Conservation (phyloP, 2,113 vertebrate genomes). For the Maccullochella peelii region DNA sequence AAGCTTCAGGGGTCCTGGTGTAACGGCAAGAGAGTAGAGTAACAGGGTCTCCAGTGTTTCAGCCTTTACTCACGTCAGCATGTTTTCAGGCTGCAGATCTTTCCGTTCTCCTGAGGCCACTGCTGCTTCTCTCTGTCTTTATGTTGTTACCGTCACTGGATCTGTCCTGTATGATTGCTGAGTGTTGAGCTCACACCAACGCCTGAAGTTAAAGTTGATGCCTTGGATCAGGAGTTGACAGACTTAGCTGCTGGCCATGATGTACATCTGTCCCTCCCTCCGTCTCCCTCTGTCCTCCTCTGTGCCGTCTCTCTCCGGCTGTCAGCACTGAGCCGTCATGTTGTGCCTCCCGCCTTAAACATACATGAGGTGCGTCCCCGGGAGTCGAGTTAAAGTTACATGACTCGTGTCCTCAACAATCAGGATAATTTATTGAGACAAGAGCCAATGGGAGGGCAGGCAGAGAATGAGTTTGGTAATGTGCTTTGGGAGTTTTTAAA, state of each 20-base stretch:
- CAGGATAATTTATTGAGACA: constrained; percentile 19
- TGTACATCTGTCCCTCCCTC: background rate
- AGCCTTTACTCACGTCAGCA: background rate
- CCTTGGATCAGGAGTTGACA: background rate
- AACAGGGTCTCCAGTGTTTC: background rate
- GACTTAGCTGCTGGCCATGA: background rate
- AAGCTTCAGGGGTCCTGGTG: background rate
- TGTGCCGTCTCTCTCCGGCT: background rate
- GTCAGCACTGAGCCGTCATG: constrained; percentile 4
- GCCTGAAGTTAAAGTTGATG: background rate
- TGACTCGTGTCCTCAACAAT: constrained; percentile 20
- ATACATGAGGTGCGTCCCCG: constrained; percentile 7
- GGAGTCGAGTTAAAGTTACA: constrained; percentile 28
- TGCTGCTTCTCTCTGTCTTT: background rate
- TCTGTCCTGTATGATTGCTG: background rate
- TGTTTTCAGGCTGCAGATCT: constrained; percentile 7
- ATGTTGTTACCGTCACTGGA: background rate
- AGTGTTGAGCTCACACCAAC: background rate
- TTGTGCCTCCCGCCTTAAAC: background rate
- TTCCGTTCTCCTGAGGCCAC: background rate
- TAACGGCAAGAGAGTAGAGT: background rate
- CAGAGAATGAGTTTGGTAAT: constrained; percentile 21
- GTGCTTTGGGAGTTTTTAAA: constrained; percentile 16
- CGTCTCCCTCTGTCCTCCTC: background rate
- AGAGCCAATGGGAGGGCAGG: constrained; percentile 2